A percentile compares a stretch with the other conserved stretches of the same genome.
phyloP scores from a whole-genome alignment of 2,797 vertebrate genomes.

The Bufotes viridis region DNA sequence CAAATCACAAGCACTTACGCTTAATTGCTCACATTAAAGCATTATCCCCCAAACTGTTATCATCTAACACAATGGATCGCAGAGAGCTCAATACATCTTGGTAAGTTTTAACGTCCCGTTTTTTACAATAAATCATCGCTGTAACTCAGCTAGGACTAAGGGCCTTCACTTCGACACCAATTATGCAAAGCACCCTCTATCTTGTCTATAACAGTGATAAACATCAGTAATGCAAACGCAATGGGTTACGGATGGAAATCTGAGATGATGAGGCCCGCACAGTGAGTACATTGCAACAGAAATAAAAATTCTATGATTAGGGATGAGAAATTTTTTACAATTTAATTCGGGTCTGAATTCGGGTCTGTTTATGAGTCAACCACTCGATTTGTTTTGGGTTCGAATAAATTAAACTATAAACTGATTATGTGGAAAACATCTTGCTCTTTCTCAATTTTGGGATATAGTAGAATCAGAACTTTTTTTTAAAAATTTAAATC shows the following conservation, averaged over 20 bases:
- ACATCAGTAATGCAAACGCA: slow-evolving; percentile 11
- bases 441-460: no score
- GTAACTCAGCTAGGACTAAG: slow-evolving; percentile 74
- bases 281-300: not conserved
- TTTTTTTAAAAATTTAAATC: not conserved
- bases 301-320: not conserved
- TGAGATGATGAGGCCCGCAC: not conserved
- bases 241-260: not conserved
- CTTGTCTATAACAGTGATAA: slow-evolving; percentile 63
- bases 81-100: slow-evolving; percentile 73
- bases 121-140: slow-evolving; percentile 79
- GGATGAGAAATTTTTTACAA: no score
- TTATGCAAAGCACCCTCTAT: slow-evolving; percentile 75
- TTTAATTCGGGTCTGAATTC: no score
- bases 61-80: slow-evolving; percentile 79
- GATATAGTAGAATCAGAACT: no score
- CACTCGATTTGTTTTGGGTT: no score
- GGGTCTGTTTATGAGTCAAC: no score
- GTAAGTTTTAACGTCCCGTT: slow-evolving; percentile 77
- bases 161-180: slow-evolving; percentile 68
- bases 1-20: slow-evolving; percentile 93
- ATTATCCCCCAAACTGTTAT: slow-evolving; percentile 88
- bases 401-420: no score
- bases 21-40: slow-evolving; percentile 94
- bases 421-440: no score